phyloP scores from a whole-genome alignment of 2,113 vertebrate species.

The Indicator maculatus region DNA sequence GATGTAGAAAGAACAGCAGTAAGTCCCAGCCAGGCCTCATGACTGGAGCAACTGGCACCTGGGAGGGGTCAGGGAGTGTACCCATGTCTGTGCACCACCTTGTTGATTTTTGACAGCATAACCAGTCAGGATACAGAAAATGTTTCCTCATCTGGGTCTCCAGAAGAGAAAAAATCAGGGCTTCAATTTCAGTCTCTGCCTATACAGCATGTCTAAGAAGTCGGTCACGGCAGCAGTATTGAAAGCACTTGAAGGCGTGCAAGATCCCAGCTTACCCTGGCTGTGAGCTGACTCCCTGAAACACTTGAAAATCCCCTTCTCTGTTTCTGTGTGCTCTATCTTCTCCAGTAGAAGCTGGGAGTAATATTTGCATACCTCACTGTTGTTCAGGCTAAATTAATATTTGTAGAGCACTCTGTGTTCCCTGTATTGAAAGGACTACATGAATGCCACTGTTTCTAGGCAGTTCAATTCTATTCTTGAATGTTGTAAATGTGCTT shows the following conservation, averaged over 20 bases:
- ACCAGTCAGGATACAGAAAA: background rate
- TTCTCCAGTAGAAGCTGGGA: conserved; percentile 5
- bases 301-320: background rate
- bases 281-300: background rate
- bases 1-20: background rate
- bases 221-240: background rate
- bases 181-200: background rate
- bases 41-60: background rate
- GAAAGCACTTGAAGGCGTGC: background rate
- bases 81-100: background rate
- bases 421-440: conserved; percentile 12
- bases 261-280: background rate
- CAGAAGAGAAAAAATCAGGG: background rate
- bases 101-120: background rate
- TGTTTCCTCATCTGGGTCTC: background rate
- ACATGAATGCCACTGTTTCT: background rate
- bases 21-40: accelerated
- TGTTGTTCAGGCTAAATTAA: conserved; percentile 53
- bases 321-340: background rate
- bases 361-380: conserved; percentile 45
- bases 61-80: background rate
- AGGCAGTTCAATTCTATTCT: conserved; percentile 27
- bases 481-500: background rate
- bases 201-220: background rate
- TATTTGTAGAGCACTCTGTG: conserved; percentile 54